These are phyloP conservation scores for Oenanthe oenanthe DNA, from an alignment of 2,113 vertebrate species.

Conservation along the genomic window DNA sequence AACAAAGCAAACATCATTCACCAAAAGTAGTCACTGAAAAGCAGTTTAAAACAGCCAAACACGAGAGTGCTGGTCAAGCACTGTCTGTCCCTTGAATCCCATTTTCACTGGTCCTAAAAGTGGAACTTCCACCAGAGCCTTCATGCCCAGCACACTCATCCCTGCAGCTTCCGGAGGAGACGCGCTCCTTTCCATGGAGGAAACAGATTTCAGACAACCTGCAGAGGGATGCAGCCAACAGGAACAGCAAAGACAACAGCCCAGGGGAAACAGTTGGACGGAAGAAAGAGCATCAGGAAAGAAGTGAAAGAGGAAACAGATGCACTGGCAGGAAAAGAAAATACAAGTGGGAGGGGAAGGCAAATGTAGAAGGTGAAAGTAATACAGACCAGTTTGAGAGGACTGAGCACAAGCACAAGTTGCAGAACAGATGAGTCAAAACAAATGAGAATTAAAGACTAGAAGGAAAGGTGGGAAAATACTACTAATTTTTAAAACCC, in stretches of 20 bases:
- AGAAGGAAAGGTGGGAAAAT: neutral
- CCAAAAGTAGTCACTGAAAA: neutral
- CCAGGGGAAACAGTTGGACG: neutral
- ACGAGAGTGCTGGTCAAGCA: fast-evolving
- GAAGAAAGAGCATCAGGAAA: conserved; percentile 11
- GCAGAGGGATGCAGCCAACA: neutral
- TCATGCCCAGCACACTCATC: neutral
- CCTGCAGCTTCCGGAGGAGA: neutral
- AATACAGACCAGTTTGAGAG: neutral
- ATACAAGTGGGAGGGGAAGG: neutral
- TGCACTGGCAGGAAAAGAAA: neutral
- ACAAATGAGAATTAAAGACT: neutral
- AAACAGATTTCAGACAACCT: neutral
- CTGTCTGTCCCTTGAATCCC: neutral
- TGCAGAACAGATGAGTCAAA: neutral
- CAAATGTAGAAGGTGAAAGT: conserved; percentile 4
- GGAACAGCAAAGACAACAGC: neutral
- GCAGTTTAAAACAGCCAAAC: neutral
- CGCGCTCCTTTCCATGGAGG: fast-evolving
- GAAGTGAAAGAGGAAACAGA: conserved; percentile 51
- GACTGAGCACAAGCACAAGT: neutral
- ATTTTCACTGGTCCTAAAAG: neutral
- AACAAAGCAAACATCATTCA: neutral
- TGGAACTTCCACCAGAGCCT: fast-evolving
- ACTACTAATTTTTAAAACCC: neutral